Conservation (phyloP, 2,797 vertebrate species). For the Botia almorhae region DNA sequence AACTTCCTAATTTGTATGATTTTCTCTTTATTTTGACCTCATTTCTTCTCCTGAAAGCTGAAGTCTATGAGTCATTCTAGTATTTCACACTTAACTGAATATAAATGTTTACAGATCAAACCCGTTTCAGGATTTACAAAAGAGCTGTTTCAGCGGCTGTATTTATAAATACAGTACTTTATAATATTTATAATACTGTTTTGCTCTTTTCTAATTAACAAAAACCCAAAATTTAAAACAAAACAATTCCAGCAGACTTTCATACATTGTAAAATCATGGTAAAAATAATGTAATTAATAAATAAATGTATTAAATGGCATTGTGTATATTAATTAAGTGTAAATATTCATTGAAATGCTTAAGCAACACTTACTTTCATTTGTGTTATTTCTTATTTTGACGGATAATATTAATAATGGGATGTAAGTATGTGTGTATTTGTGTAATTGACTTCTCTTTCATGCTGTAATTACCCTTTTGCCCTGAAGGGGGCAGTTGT, state of each 20-base stretch:
- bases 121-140: conserved; percentile 16
- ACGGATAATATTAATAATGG: not conserved
- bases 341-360: not conserved
- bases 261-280: no score
- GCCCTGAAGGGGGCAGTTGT: conserved; percentile 3
- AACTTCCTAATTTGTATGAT: conserved; percentile 57
- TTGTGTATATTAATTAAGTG: not conserved
- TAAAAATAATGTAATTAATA: no score
- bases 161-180: conserved; percentile 3
- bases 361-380: not conserved
- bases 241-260: not conserved
- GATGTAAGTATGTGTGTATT: no score
- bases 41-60: conserved; percentile 4
- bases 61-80: conserved; percentile 33
- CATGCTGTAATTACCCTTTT: not conserved
- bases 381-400: not conserved
- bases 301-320: no score
- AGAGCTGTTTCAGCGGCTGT: not conserved
- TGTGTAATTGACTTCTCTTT: not conserved
- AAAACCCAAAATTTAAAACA: not conserved
- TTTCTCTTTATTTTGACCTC: conserved; percentile 36
- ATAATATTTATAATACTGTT: no score
- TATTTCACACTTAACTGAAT: conserved; percentile 34
- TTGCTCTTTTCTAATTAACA: conserved; percentile 21
- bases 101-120: conserved; percentile 15